Percentiles rank a stretch among this genome's conserved stretches.
These are phyloP conservation scores for Remorina albescens DNA, from an alignment of 2,797 vertebrate genomes.

Conservation along the genomic window DNA sequence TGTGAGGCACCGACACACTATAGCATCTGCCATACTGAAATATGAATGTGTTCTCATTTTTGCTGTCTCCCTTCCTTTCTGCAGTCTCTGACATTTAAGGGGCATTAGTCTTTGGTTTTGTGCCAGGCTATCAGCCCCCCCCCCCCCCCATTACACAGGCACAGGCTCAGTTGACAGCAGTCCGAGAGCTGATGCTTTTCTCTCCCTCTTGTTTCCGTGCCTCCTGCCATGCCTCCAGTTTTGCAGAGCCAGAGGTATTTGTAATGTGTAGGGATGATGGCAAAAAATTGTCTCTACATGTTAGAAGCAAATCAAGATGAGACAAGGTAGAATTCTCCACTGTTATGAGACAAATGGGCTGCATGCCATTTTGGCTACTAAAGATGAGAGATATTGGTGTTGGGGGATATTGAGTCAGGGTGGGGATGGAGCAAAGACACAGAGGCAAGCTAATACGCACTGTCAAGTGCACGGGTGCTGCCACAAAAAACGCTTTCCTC, in stretches of 20 bases:
- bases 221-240: constrained; percentile 50
- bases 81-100: constrained; percentile 80
- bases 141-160: constrained; percentile 58
- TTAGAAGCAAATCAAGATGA: constrained; percentile 42
- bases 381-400: constrained; percentile 80
- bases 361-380: constrained; percentile 64
- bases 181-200: constrained; percentile 65
- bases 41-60: constrained; percentile 76
- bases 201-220: constrained; percentile 51
- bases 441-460: constrained; percentile 56
- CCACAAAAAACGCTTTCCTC: constrained; percentile 81
- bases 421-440: constrained; percentile 60
- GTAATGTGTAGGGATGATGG: constrained; percentile 39
- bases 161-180: constrained; percentile 66
- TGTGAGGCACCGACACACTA: constrained; percentile 61
- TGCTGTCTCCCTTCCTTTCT: constrained; percentile 64
- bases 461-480: constrained; percentile 72
- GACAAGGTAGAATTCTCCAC: constrained; percentile 31
- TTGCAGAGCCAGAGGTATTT: constrained; percentile 45
- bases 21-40: constrained; percentile 74
- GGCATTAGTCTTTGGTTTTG: constrained; percentile 78
- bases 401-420: constrained; percentile 59
- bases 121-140: constrained; percentile 73
- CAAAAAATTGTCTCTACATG: constrained; percentile 26
- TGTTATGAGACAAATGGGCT: constrained; percentile 40